phyloP scores from a whole-genome alignment of 2,113 vertebrate species.

The Lanius ludovicianus region DNA sequence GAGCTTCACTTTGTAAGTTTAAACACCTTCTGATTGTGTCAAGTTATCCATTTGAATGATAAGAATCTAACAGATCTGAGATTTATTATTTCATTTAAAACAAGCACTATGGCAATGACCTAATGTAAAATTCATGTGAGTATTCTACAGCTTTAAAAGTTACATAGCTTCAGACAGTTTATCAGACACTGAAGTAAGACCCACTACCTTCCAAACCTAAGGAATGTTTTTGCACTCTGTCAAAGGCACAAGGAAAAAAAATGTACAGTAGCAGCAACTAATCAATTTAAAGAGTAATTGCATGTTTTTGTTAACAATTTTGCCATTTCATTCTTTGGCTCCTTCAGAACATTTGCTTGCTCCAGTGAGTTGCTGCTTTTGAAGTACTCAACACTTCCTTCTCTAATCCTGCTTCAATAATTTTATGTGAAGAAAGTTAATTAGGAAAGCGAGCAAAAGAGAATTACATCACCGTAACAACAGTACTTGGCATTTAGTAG shows the following conservation, averaged over 20 bases:
- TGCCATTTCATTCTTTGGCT: not conserved
- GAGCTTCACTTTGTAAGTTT: not conserved
- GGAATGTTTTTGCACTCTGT: not conserved
- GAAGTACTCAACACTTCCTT: not conserved
- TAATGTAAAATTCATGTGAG: not conserved
- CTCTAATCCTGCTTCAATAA: not conserved
- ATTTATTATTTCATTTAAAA: not conserved
- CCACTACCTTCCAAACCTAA: not conserved
- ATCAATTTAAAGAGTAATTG: not conserved
- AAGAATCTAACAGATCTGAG: not conserved
- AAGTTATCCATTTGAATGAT: not conserved
- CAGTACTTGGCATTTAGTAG: not conserved
- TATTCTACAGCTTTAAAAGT: not conserved
- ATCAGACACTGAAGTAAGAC: not conserved
- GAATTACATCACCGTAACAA: not conserved
- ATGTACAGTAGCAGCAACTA: not conserved
- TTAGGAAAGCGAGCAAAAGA: not conserved
- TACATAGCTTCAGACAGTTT: not conserved
- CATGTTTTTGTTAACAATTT: not conserved
- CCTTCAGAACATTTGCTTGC: not conserved
- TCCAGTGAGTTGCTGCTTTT: not conserved
- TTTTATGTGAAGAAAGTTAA: not conserved
- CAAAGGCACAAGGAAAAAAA: not conserved
- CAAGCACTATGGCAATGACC: not conserved
- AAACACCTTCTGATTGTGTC: not conserved